Base-by-base conservation (phyloP, 2,888 invertebrate species). In the Himalopsyche anomala region DNA sequence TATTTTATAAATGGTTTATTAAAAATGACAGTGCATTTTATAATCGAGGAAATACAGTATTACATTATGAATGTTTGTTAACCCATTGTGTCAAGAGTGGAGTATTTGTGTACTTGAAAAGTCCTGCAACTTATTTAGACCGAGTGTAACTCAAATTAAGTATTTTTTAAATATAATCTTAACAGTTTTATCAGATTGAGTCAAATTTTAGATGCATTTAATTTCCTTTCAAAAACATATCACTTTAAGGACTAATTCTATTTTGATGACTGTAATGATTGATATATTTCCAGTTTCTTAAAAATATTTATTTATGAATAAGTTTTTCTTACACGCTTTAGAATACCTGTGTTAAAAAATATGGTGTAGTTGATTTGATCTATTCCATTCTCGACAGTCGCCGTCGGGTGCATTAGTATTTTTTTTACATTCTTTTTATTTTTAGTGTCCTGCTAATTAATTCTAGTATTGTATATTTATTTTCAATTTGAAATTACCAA, bases 101-200 rank as follows among this genome's bases (percentile, higher is more conserved):
- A 38, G 74, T 62, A 74, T 36, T 74, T 74, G 38, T 74, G 5
- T 12, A 74, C 28, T 28, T 62, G 62, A 28, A 74, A 74, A 74
- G 51, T 74, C 36, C 36, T 19, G 19, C 38, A 4, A 28, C 38
- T 38, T 36, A 36, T 74, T 38, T 36, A 74, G 15, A 36, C 12
- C 11, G 74, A 74, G 74, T 74, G 38, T 36, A 74, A 74, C 74
- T 74, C 74, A 74, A 74, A 62, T 19, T 9, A 74, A 74, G 28
- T 74, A 74, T 74, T 74, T 28, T 74, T 74, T 28, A 74, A 15
- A 74, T 74, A 74, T 15, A 36, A 62, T 62, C 62, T 74, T 74
- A 74, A 74, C 36, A 38, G 38, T 74, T 74, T 74, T 36, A 36
- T 36, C 4, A 36, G 12, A 74, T 74, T 36, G 11, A 36, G 9